Percentiles rank a stretch among this genome's conserved stretches.
Evolutionary conservation across 2,888 invertebrate genomes (phyloP).

Genomic region (Abrostola tripartita): DNA sequence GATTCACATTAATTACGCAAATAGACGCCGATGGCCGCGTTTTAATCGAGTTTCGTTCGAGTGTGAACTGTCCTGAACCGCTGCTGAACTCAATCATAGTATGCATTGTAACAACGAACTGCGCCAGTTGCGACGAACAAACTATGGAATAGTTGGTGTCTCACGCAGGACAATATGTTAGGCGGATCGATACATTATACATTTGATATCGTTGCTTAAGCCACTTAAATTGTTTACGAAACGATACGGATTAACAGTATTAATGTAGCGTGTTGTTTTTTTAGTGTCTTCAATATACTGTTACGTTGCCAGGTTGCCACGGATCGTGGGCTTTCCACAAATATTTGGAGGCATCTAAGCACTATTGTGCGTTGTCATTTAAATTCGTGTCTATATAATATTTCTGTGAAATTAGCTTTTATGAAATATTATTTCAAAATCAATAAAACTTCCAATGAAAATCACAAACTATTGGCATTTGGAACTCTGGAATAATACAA

Average conservation of each 20-base stretch:
- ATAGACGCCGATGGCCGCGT: conserved; percentile 30
- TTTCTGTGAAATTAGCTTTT: no score
- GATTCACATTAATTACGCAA: conserved; percentile 57
- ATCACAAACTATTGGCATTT: background rate
- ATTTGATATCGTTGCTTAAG: conserved; percentile 43
- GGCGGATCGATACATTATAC: conserved; percentile 42
- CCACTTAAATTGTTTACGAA: conserved; percentile 43
- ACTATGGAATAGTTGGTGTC: conserved; percentile 26
- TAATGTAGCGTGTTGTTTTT: conserved; percentile 12
- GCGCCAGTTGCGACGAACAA: conserved; percentile 32
- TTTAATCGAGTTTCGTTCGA: conserved; percentile 41
- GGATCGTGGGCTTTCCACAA: conserved; percentile 5
- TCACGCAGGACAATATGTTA: conserved; percentile 24
- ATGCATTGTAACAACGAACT: conserved; percentile 41
- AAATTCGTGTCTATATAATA: no score
- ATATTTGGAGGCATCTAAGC: background rate
- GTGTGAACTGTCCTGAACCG: conserved; percentile 34
- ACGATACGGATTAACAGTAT: conserved; percentile 33
- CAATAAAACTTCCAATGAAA: background rate
- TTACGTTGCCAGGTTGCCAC: conserved; percentile 20
- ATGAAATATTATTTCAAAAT: no score
- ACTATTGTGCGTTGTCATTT: no score
- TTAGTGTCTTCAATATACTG: conserved; percentile 33
- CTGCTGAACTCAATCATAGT: conserved; percentile 46
- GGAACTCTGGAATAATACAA: background rate